phyloP scores from a whole-genome alignment of 2,888 invertebrate species.

The Phortica okadai region DNA sequence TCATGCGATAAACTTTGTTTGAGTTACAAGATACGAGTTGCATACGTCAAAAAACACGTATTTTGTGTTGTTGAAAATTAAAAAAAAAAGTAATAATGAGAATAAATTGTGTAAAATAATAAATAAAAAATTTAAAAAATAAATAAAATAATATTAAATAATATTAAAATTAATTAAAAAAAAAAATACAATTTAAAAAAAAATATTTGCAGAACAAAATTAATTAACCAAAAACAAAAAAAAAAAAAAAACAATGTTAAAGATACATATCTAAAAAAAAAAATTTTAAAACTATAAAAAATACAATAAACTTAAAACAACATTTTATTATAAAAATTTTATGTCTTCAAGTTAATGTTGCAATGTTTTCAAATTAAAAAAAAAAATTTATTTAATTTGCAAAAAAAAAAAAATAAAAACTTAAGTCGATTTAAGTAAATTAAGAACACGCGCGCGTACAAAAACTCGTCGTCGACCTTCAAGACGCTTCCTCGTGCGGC shows the following conservation, averaged over 20 bases:
- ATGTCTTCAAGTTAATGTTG: neutral
- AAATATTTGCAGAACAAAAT: neutral
- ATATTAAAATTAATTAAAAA: neutral
- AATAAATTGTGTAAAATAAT: neutral
- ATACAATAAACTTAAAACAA: neutral
- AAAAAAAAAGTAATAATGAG: neutral
- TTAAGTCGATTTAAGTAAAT: slow-evolving; percentile 13
- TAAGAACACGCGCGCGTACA: slow-evolving; percentile 16
- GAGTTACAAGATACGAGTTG: slow-evolving; percentile 18
- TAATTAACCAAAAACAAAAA: neutral
- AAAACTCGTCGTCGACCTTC: slow-evolving; percentile 6
- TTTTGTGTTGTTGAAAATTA: neutral
- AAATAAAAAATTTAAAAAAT: neutral
- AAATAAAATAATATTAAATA: slow-evolving; percentile 5
- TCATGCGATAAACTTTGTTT: neutral
- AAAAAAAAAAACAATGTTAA: neutral
- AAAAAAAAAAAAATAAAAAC: neutral
- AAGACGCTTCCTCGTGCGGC: slow-evolving; percentile 6
- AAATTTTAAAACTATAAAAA: neutral
- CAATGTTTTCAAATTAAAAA: neutral
- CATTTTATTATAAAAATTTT: neutral
- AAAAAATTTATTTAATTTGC: neutral
- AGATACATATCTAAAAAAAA: neutral
- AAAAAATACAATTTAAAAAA: slow-evolving; percentile 2
- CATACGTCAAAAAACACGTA: neutral